Evolutionary conservation across 2,888 invertebrate species (phyloP), one percentile per base, ranked within the genome.

Genomic region (Isotomurus palustris): DNA sequence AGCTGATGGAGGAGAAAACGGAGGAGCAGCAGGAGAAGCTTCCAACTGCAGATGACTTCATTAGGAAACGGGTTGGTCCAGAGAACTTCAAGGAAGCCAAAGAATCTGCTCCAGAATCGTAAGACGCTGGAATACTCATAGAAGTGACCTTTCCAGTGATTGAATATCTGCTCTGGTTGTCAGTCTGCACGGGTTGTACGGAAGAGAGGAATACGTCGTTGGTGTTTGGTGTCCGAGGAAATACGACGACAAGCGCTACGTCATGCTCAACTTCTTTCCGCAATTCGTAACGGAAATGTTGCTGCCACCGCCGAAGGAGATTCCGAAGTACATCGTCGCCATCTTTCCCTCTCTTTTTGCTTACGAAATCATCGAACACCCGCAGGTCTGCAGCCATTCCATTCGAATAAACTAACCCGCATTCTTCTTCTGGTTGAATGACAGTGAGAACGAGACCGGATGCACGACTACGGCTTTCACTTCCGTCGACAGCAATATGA

Each of bases 151-250:
- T 32, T 32, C 32, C 14, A 14, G 32, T 32, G 32, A 32, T 32
- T 14, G n/a, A n/a, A n/a, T n/a, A n/a, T 10, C 32, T 32, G 32
- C 8, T 10, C 14, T 32, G 14, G 32, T 32, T 32, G 3, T 36
- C 17, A 69, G 69, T 19, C 54, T 68, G 10, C 62, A 63, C 36
- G 69, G 65, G 21, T 36, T 62, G 44, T 69, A 68, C 45, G 69
- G 69, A 2, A 48, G 58, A 49, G 67, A 61, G 19, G 40, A 52
- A 14, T 64, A 68, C 38, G 49, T 53, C 2, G 48, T 55, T 2
- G 69, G 69, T 2, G 65, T 69, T 25, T 69, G 69, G 69, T 66
- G 66, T 50, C 67, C 69, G 3, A 19, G 67, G 21, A 49, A 53
- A 2, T 66, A 68, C 36, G 65, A 67, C 19, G 67, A 68, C 24